Conservation (phyloP, 2,888 invertebrate genomes). For the Crioceris asparagi region DNA sequence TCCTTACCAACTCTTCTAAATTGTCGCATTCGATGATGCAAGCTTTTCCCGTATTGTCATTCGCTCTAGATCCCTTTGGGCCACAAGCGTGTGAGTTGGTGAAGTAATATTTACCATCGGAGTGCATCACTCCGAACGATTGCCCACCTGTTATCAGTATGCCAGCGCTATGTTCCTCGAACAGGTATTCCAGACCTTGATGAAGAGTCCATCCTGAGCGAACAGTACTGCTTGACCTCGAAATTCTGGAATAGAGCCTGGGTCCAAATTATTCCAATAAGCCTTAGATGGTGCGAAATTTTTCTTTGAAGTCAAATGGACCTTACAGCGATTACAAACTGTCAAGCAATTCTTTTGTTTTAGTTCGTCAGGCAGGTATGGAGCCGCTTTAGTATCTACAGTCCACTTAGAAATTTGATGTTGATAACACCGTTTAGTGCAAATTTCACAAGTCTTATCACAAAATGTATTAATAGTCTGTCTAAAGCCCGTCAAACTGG, state of each 20-base stretch:
- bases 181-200: neutral
- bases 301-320: neutral
- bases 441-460: constrained; percentile 2
- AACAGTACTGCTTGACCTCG: constrained; percentile 2
- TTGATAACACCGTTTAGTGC: constrained; percentile 3
- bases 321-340: neutral
- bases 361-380: neutral
- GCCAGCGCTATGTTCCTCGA: neutral
- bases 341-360: neutral
- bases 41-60: no score
- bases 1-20: no score
- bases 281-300: constrained; percentile 2
- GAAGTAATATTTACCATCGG: constrained; percentile 2
- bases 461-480: constrained; percentile 3
- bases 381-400: neutral
- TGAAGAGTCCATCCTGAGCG: constrained; percentile 5
- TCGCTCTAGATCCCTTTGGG: no score
- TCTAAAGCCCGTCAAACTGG: neutral
- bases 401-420: constrained; percentile 1
- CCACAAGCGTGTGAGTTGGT: constrained; percentile 4
- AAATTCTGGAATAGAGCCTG: neutral
- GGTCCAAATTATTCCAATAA: constrained; percentile 3
- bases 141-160: neutral
- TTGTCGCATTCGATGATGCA: no score
- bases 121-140: constrained; percentile 2